Conservation (phyloP, 2,113 vertebrate species). For the Nesogale talazaci region DNA sequence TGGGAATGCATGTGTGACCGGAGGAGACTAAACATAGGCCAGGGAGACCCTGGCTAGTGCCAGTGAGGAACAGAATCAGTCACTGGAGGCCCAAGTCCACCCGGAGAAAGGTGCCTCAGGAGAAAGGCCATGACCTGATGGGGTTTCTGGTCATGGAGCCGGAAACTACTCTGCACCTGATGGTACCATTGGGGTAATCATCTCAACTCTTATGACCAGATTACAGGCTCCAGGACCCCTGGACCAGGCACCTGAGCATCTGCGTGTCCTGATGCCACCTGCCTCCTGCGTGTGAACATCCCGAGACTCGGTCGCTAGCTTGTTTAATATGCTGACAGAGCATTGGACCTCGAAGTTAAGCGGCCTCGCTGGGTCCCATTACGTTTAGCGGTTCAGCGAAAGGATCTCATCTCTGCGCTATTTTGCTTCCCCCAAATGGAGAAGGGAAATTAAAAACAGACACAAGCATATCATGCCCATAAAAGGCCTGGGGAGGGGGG, state of each 20-base stretch:
- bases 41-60: not conserved
- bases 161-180: not conserved
- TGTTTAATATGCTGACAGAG: constrained; percentile 21
- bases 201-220: not conserved
- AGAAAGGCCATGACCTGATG: not conserved
- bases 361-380: constrained; percentile 44
- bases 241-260: not conserved
- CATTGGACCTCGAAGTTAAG: constrained; percentile 26
- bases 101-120: not conserved
- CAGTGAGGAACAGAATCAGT: not conserved
- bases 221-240: not conserved
- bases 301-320: not conserved
- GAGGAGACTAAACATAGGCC: not conserved
- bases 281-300: not conserved
- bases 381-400: constrained; percentile 16
- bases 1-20: not conserved
- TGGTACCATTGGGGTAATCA: not conserved
- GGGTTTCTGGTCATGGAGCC: not conserved
- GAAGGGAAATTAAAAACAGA: constrained; percentile 72
- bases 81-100: not conserved
- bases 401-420: constrained; percentile 74
- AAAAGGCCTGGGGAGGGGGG: constrained; percentile 49
- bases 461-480: constrained; percentile 48
- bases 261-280: accelerated
- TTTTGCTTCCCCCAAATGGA: constrained; percentile 59